A percentile compares a stretch with the other conserved stretches of the same genome.
Conservation (phyloP, 2,797 vertebrate genomes). For the Lutra lutra region DNA sequence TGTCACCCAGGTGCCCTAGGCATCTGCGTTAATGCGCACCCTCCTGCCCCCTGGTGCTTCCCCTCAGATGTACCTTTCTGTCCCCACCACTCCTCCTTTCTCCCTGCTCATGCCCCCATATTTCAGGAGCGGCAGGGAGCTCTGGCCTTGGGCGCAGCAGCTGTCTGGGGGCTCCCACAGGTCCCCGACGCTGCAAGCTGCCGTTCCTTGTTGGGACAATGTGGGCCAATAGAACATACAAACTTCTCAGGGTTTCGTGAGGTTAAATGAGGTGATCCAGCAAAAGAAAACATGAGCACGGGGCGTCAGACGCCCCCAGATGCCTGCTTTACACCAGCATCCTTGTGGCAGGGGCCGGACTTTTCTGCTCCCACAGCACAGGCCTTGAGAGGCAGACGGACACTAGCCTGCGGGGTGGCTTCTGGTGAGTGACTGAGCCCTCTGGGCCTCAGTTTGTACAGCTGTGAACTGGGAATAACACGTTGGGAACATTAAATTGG, state of each 20-base stretch:
- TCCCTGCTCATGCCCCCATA: accelerated
- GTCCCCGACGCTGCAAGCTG: not conserved
- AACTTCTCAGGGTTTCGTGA: not conserved
- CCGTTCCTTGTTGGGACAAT: not conserved
- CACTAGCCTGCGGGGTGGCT: not conserved
- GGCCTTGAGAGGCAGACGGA: not conserved
- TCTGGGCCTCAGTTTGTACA: not conserved
- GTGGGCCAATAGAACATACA: no score
- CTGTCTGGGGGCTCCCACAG: not conserved
- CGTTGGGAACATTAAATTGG: not conserved
- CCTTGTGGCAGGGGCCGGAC: not conserved
- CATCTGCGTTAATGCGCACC: not conserved
- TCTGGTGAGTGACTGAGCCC: not conserved
- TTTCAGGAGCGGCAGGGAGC: not conserved
- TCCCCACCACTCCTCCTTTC: no score
- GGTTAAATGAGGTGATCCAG: not conserved
- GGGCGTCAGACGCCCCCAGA: not conserved
- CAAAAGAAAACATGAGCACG: not conserved
- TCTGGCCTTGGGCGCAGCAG: not conserved
- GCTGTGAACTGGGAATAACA: not conserved
- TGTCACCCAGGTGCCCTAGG: no score
- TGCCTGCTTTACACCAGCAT: not conserved
- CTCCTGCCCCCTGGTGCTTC: not conserved
- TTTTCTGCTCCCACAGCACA: accelerated
- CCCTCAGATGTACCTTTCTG: not conserved